These are phyloP conservation scores for Eucera pruinosa DNA, from an alignment of 2,888 invertebrate species.

Conservation along the genomic window DNA sequence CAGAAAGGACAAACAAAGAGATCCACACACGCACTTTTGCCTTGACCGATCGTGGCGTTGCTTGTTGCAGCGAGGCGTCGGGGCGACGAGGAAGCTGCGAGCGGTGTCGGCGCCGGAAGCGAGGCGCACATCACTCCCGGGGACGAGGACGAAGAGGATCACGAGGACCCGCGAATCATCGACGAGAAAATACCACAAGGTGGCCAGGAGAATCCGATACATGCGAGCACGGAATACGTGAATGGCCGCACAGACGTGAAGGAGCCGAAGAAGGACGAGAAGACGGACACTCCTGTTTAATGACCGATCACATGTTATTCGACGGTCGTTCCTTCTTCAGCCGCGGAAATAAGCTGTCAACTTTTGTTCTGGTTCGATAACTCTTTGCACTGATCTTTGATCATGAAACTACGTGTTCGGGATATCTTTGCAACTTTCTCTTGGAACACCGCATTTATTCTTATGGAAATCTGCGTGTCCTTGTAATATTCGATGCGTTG, in stretches of 20 bases:
- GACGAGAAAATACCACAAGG: constrained; percentile 82
- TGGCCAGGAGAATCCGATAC: constrained; percentile 84
- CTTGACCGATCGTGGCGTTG: constrained; percentile 84
- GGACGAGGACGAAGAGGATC: constrained; percentile 81
- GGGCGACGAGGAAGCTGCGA: constrained; percentile 86
- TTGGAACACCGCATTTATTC: too few species aligned
- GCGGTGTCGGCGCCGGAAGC: constrained; percentile 87
- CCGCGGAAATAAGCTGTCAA: constrained; percentile 50
- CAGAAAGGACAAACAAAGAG: constrained; percentile 4
- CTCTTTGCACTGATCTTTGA: constrained; percentile 43
- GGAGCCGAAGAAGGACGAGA: constrained; percentile 86
- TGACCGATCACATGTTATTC: constrained; percentile 23
- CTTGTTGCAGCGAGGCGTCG: constrained; percentile 84
- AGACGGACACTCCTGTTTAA: constrained; percentile 87
- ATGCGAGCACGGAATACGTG: constrained; percentile 87
- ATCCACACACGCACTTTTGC: constrained; percentile 73
- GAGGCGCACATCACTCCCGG: constrained; percentile 87
- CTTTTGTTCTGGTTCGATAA: constrained; percentile 18
- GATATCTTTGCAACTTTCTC: too few species aligned
- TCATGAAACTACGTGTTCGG: not conserved
- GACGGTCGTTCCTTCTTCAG: constrained; percentile 36
- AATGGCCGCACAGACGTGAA: constrained; percentile 86
- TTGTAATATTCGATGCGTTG: not conserved
- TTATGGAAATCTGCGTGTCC: too few species aligned
- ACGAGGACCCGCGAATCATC: constrained; percentile 82